phyloP scores from a whole-genome alignment of 2,888 invertebrate species.

The Dolichopus griseipennis region DNA sequence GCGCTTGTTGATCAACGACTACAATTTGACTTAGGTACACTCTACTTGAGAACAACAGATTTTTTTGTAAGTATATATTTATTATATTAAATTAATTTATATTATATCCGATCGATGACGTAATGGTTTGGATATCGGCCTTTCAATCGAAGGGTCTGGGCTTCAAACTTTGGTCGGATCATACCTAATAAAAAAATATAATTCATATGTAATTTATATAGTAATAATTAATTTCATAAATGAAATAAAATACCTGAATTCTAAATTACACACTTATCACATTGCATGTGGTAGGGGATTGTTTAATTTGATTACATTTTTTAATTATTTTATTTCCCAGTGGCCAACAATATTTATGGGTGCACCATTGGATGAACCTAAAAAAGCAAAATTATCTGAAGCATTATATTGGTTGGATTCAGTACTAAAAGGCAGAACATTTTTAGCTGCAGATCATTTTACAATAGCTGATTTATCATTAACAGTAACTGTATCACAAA shows the following conservation, averaged over 20 bases:
- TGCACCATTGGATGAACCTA: slow-evolving; percentile 43
- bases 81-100: too few species aligned
- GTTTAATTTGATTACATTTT: background rate
- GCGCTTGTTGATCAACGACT: slow-evolving; percentile 52
- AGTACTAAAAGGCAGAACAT: slow-evolving; percentile 48
- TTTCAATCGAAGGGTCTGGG: too few species aligned
- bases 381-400: slow-evolving; percentile 47
- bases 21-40: slow-evolving; percentile 50
- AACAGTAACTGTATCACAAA: slow-evolving; percentile 39
- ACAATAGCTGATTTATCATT: slow-evolving; percentile 41
- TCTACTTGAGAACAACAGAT: slow-evolving; percentile 47
- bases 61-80: slow-evolving; percentile 45
- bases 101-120: too few species aligned
- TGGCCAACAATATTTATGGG: slow-evolving; percentile 45
- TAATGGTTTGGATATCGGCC: too few species aligned
- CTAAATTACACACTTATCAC: too few species aligned
- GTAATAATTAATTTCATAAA: too few species aligned
- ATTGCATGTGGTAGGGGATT: too few species aligned
- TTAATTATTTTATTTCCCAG: slow-evolving; percentile 28
- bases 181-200: too few species aligned
- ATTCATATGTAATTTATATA: too few species aligned
- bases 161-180: too few species aligned
- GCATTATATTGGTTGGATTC: slow-evolving; percentile 49
- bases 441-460: slow-evolving; percentile 50
- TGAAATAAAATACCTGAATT: too few species aligned